These are phyloP conservation scores for Aleiodes alternator DNA, from an alignment of 2,888 invertebrate species.

Conservation along the genomic window DNA sequence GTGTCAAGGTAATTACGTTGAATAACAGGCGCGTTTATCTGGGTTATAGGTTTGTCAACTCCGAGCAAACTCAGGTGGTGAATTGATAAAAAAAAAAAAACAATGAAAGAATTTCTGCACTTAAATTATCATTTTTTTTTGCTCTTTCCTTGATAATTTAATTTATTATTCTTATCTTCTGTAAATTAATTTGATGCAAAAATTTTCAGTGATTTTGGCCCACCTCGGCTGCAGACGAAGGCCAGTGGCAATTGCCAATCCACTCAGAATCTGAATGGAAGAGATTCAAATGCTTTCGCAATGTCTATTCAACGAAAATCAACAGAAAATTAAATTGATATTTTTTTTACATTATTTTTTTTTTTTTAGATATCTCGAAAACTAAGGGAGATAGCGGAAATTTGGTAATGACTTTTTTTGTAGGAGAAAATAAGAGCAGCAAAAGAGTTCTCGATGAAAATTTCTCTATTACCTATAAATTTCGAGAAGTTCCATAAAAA, in stretches of 20 bases:
- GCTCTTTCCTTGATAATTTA: too few relatives aligned
- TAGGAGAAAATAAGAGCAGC: too few relatives aligned
- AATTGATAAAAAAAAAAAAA: slow-evolving; percentile 40
- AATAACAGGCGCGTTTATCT: slow-evolving; percentile 55
- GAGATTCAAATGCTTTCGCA: neutral
- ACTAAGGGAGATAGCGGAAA: too few relatives aligned
- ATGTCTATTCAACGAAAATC: neutral
- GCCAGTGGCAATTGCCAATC: slow-evolving; percentile 18
- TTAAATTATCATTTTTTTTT: slow-evolving; percentile 1
- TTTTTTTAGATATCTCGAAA: too few relatives aligned
- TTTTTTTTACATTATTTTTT: too few relatives aligned
- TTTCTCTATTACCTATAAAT: too few relatives aligned
- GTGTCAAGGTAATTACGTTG: slow-evolving; percentile 58
- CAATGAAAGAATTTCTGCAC: neutral
- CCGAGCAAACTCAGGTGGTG: slow-evolving; percentile 37
- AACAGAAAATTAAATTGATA: too few relatives aligned
- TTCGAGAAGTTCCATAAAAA: too few relatives aligned
- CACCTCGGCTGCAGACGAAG: neutral
- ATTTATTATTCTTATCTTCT: too few relatives aligned
- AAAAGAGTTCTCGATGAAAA: too few relatives aligned
- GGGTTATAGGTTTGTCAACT: slow-evolving; percentile 53
- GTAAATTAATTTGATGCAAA: neutral
- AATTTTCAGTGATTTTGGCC: slow-evolving; percentile 11
- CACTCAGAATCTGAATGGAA: slow-evolving; percentile 7
- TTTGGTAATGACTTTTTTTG: too few relatives aligned